Percentiles rank a stretch among this genome's conserved stretches.
Evolutionary conservation across 2,113 vertebrate species (phyloP).

Genomic region (Brachyhypopomus occidentalis): DNA sequence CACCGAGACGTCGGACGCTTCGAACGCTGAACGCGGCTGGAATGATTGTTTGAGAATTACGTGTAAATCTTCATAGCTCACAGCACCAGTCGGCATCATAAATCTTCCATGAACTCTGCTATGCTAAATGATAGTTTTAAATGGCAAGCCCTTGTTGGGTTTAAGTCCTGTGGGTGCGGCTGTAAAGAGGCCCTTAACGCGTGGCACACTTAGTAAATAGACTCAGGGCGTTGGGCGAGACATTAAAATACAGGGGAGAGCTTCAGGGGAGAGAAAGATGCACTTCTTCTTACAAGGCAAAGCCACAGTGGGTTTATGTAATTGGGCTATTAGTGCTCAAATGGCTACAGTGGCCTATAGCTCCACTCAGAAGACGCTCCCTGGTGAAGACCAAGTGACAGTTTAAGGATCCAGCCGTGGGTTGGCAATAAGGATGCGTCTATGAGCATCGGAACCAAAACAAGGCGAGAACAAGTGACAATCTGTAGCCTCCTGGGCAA

Average conservation of each 20-base stretch:
- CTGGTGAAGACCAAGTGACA: conserved; percentile 46
- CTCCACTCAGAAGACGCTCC: conserved; percentile 56
- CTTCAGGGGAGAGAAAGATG: conserved; percentile 45
- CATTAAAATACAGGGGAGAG: conserved; percentile 49
- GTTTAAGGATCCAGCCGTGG: conserved; percentile 44
- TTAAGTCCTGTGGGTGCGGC: conserved; percentile 43
- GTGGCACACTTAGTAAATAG: conserved; percentile 53
- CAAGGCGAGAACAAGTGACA: conserved; percentile 25
- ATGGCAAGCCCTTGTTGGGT: conserved; percentile 42
- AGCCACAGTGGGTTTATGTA: conserved; percentile 63
- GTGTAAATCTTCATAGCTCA: conserved; percentile 40
- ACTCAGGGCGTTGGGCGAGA: conserved; percentile 41
- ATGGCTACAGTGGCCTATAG: conserved; percentile 54
- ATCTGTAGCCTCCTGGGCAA: conserved; percentile 33
- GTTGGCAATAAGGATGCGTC: conserved; percentile 55
- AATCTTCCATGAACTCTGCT: conserved; percentile 23
- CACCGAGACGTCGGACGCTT: background rate
- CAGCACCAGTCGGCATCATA: conserved; percentile 23
- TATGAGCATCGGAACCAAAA: conserved; percentile 33
- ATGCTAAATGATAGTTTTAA: conserved; percentile 41
- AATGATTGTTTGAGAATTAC: conserved; percentile 29
- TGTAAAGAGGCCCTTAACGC: conserved; percentile 41
- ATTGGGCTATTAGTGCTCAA: conserved; percentile 66
- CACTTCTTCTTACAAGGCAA: conserved; percentile 51
- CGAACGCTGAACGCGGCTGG: background rate